Evolutionary conservation across 1,140 invertebrate genomes (phyloP), one percentile per base, ranked within the genome.

Genomic region (Popillia japonica): DNA sequence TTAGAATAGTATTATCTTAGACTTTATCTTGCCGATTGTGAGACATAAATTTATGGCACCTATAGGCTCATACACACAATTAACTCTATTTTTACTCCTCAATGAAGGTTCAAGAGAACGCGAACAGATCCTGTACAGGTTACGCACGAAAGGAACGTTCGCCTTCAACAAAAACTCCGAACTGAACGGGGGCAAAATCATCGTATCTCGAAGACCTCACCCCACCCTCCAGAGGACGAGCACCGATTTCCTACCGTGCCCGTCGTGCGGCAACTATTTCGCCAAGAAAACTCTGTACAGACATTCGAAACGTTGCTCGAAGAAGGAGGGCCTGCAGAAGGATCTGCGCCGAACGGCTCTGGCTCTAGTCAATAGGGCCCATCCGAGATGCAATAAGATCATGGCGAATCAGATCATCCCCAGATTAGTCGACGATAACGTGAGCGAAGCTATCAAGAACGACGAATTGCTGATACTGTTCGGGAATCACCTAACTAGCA

Each of bases 241-340:
- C 11, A 23, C 17, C 1, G 61, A 68, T 34, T 68, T 68, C 61
- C 61, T 68, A 22, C 61, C 61, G 1, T 68, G 61, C 9, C 61
- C 61, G 3, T 34, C 20, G 7, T 68, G 61, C 22, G 27, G 61
- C 6, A 68, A 68, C 27, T 68, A 68, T 27, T 68, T 68, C 61
- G 61, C 61, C 0, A 68, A 68, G 27, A 68, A 68, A 20, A 68
- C 61, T 22, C 10, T 68, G 20, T 68, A 68, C 61, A 68, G 61
- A 22, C 61, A 68, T 27, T 27, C 61, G 3, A 68, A 34, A 20
- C 17, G 61, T 7, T 68, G 61, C 22, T 68, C 61, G 3, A 68
- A 68, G 11, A 68, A 27, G 6, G 61, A 68, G 11, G 61, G 61
- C 9, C 61, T 23, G 8, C 61, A 68, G 14, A 68, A 68, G 9